Base-by-base conservation (phyloP, 2,888 invertebrate species). In the Fragum sueziense region DNA sequence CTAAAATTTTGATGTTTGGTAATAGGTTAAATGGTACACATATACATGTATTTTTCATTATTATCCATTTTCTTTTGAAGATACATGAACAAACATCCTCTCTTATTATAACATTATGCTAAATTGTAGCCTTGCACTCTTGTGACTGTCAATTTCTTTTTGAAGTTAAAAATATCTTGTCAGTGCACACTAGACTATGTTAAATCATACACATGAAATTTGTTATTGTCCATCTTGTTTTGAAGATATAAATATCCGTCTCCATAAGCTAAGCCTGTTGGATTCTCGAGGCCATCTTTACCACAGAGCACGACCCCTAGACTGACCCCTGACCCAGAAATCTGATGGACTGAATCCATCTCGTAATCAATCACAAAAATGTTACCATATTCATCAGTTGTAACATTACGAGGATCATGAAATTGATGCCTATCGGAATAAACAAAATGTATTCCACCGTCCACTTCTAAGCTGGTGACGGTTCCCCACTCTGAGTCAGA, bases 281-380 rank as follows among this genome's bases (percentile, higher is more conserved):
- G 78, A 27, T 68, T 70, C 22, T 70, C 34, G 0, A 82, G 73
- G 20, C 82, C 82, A 70, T 82, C 78, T 29, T 70, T 76, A 1
- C 51, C 33, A 65, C 76, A 78, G 11, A 82, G 65, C 6, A 82
- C 22, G 33, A 76, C 76, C 7, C 76, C 82, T 27, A 69, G 41
- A 22, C 75, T 70, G 29, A 70, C 34, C 25, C 82, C 82, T 1
- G 41, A 57, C 9, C 69, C 61, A 25, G 75, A 67, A 25, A 82
- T 54, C 70, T 73, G 76, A 47, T 73, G 75, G 1, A 82, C 73
- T n/a, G 78, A 79, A 67, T 82, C 78, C 7, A 59, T 73, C 37
- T 76, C 82, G 29, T 82, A 82, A n/a, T 82, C 82, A 9, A 82
- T 62, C 11, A 82, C 78, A 70, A 70, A 82, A 25, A 82, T 78